Evolutionary conservation across 2,797 vertebrate genomes (phyloP).

Genomic region (Acanthopagrus latus): DNA sequence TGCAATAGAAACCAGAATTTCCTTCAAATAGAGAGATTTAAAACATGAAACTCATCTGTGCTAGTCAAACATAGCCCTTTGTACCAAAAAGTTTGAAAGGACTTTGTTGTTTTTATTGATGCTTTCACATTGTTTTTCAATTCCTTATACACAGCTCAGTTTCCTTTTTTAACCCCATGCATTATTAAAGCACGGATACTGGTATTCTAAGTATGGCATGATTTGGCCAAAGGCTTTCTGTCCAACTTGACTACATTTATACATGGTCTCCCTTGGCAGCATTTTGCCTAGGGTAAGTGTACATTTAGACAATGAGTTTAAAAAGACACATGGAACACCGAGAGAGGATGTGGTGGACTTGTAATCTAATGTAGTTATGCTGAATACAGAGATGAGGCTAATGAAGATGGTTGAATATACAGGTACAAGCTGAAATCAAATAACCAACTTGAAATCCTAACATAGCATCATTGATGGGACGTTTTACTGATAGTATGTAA

Average conservation of each 20-base stretch:
- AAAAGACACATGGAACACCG: conserved; percentile 12
- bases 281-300: conserved; percentile 18
- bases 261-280: conserved; percentile 17
- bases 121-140: conserved; percentile 52
- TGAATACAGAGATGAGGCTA: background rate
- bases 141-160: conserved; percentile 53
- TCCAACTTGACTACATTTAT: conserved; percentile 28
- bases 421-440: background rate
- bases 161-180: conserved; percentile 68
- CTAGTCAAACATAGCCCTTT: conserved; percentile 28
- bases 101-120: conserved; percentile 42
- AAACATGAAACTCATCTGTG: conserved; percentile 23
- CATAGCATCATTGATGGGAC: background rate
- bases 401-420: background rate
- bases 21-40: conserved; percentile 4
- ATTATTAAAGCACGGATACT: conserved; percentile 66
- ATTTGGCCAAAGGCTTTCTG: conserved; percentile 42
- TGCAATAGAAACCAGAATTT: background rate
- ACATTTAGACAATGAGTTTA: conserved; percentile 31
- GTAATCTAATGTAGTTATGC: background rate
- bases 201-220: conserved; percentile 36
- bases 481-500: background rate
- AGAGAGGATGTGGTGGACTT: background rate
- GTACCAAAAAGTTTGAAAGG: conserved; percentile 22
- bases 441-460: background rate